Evolutionary conservation across 2,113 vertebrate genomes (phyloP).

Genomic region (Alaudala cheleensis): DNA sequence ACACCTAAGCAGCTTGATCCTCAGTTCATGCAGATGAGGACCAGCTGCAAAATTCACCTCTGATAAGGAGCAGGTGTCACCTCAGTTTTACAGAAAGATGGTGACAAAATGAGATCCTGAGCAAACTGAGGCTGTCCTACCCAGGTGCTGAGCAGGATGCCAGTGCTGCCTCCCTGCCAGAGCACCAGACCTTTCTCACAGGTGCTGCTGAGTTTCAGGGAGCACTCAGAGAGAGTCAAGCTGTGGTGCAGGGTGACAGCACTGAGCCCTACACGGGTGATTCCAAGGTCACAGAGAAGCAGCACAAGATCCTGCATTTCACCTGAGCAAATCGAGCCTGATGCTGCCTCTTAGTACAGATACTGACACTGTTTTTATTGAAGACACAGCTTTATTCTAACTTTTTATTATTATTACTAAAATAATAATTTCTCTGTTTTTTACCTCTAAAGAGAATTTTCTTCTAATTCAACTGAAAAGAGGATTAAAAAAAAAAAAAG

Average conservation of each 20-base stretch:
- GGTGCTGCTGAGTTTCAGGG: background rate
- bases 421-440: background rate
- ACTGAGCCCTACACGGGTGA: background rate
- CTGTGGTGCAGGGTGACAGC: accelerated
- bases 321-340: background rate
- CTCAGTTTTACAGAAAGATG: background rate
- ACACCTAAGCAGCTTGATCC: background rate
- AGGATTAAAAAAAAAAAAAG: background rate
- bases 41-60: background rate
- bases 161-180: background rate
- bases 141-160: background rate
- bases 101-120: background rate
- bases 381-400: background rate
- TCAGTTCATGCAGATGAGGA: background rate
- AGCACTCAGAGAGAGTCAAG: accelerated
- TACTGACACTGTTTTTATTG: background rate
- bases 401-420: background rate
- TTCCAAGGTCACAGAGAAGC: background rate
- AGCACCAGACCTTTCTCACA: background rate
- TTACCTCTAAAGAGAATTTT: background rate
- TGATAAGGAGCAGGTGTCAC: background rate
- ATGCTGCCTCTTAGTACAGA: background rate
- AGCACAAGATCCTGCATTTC: background rate
- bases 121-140: background rate
- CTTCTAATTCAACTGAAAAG: background rate